These are phyloP conservation scores for Falco concolor DNA, from an alignment of 2,797 vertebrate genomes.

Conservation along the genomic window DNA sequence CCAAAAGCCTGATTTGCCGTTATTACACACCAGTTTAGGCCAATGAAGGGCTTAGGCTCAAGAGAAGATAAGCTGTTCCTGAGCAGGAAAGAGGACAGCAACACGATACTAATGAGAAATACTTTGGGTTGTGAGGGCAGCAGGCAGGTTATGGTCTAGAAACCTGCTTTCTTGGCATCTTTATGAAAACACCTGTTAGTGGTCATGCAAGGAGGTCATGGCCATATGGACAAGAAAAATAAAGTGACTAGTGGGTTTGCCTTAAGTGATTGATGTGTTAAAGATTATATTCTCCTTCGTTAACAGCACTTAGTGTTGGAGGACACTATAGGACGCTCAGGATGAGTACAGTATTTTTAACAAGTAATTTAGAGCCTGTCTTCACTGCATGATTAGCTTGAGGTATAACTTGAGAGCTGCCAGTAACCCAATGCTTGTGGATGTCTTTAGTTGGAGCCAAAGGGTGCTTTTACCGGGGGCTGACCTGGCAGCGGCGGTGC, in stretches of 20 bases:
- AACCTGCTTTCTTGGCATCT: constrained; percentile 39
- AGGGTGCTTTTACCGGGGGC: not conserved
- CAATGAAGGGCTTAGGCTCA: not conserved
- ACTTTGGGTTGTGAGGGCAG: not conserved
- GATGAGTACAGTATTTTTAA: constrained; percentile 8
- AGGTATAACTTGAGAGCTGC: not conserved
- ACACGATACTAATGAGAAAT: not conserved
- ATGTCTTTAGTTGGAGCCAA: not conserved
- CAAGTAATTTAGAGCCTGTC: constrained; percentile 20
- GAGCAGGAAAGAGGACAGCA: not conserved
- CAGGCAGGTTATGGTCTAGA: not conserved
- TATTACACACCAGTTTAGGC: not conserved
- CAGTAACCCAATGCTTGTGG: not conserved
- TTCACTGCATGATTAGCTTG: not conserved
- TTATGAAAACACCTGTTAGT: constrained; percentile 1
- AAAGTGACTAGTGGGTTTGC: constrained; percentile 25
- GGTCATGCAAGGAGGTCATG: not conserved
- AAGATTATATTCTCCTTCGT: constrained; percentile 38
- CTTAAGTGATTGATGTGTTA: constrained; percentile 20
- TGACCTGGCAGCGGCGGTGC: accelerated
- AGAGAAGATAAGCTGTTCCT: not conserved
- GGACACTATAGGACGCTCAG: not conserved
- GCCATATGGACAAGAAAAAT: not conserved
- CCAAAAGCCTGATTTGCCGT: not conserved
- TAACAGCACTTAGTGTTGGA: constrained; percentile 2